These are phyloP conservation scores for Drosophila nr. medialis DNA, from an alignment of 2,888 invertebrate genomes.

Conservation along the genomic window DNA sequence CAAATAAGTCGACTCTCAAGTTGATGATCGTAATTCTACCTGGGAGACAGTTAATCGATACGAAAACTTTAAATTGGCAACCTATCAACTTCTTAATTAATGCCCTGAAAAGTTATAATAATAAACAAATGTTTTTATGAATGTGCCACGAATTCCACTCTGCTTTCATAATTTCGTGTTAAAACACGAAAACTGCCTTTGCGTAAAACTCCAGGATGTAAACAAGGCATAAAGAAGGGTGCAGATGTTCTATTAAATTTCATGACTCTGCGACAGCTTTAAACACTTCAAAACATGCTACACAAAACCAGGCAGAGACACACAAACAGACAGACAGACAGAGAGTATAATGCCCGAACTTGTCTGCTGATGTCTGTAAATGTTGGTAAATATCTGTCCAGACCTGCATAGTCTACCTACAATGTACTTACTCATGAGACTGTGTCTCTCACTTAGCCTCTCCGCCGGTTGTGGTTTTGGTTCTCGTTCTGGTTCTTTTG, in stretches of 20 bases:
- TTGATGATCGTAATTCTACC: not conserved
- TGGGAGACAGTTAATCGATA: not conserved
- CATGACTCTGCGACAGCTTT: slow-evolving; percentile 63
- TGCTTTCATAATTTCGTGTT: not conserved
- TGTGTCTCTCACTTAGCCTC: slow-evolving; percentile 6
- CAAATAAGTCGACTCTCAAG: not conserved
- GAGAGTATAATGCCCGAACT: slow-evolving; percentile 48
- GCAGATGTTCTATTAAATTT: slow-evolving; percentile 69
- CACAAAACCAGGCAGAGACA: not conserved
- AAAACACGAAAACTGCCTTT: not conserved
- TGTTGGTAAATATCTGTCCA: slow-evolving; percentile 38
- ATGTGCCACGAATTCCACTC: not conserved
- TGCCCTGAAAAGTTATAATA: not conserved
- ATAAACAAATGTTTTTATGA: not conserved
- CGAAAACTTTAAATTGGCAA: not conserved
- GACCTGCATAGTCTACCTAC: slow-evolving; percentile 22
- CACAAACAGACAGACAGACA: not conserved
- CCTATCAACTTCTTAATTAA: not conserved
- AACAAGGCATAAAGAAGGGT: slow-evolving; percentile 8
- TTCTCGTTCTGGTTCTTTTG: slow-evolving; percentile 20
- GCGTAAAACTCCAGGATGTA: not conserved
- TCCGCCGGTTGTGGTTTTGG: not conserved
- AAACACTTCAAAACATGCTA: slow-evolving; percentile 40
- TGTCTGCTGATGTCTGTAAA: slow-evolving; percentile 46
- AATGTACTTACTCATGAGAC: slow-evolving; percentile 30